These are phyloP conservation scores for Boleophthalmus pectinirostris DNA, from an alignment of 2,113 vertebrate species.

Conservation along the genomic window DNA sequence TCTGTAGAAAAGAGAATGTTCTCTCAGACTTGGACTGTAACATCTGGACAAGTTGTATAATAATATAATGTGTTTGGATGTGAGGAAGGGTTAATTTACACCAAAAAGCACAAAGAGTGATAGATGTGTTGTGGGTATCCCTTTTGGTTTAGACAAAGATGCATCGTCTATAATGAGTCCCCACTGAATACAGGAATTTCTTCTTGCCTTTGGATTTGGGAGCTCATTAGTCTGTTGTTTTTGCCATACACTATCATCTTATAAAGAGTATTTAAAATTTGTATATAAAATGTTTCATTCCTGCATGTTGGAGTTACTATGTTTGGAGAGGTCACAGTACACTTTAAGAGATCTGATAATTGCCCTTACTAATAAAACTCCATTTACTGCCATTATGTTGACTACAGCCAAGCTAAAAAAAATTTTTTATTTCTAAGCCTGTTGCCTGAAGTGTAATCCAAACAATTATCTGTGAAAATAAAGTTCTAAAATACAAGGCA, in stretches of 20 bases:
- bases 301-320: not conserved
- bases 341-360: not conserved
- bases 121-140: slow-evolving; percentile 42
- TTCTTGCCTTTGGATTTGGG: slow-evolving; percentile 50
- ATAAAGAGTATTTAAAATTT: slow-evolving; percentile 16
- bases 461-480: not conserved
- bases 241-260: slow-evolving; percentile 22
- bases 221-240: slow-evolving; percentile 65
- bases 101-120: slow-evolving; percentile 17
- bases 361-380: not conserved
- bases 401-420: no score
- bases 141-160: slow-evolving; percentile 38
- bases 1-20: not conserved
- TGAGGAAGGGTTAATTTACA: slow-evolving; percentile 28
- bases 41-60: not conserved
- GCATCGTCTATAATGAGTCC: slow-evolving; percentile 73
- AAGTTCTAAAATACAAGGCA: not conserved
- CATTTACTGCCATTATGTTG: no score
- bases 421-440: no score
- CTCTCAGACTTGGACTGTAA: not conserved
- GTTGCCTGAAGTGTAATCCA: no score
- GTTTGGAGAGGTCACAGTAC: not conserved
- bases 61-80: slow-evolving; percentile 7
- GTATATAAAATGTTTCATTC: not conserved
- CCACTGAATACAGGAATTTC: slow-evolving; percentile 69